phyloP scores from a whole-genome alignment of 2,797 vertebrate genomes.

The Gymnopithys bicolor region DNA sequence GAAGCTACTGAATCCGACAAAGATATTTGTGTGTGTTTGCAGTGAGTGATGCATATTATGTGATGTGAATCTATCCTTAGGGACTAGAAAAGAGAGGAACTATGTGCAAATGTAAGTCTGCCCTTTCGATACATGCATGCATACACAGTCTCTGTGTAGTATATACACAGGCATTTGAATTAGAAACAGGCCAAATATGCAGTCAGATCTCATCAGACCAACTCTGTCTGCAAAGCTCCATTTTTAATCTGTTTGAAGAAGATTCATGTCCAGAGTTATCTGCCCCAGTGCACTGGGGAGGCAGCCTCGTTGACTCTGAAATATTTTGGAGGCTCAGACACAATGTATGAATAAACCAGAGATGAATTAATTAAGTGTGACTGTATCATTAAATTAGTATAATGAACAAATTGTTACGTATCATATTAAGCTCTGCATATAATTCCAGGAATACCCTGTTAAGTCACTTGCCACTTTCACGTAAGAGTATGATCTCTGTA shows the following conservation, averaged over 20 bases:
- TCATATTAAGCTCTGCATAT: constrained; percentile 60
- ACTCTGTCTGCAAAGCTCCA: neutral
- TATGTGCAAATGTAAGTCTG: neutral
- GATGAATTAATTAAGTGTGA: constrained; percentile 80
- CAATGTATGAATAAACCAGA: constrained; percentile 71
- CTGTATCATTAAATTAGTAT: constrained; percentile 76
- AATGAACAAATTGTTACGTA: constrained; percentile 75
- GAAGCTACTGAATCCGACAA: neutral
- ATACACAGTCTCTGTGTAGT: neutral
- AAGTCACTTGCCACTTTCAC: constrained; percentile 59
- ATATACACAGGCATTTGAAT: neutral
- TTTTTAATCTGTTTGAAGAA: constrained; percentile 45
- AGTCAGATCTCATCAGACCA: constrained; percentile 32
- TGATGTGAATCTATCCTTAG: neutral
- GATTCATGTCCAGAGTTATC: neutral
- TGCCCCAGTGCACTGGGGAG: neutral
- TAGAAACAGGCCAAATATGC: constrained; percentile 7
- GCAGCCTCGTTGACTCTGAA: constrained; percentile 34
- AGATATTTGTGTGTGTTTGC: constrained; percentile 36
- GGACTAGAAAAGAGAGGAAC: neutral
- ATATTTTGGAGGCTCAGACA: constrained; percentile 65
- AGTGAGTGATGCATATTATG: constrained; percentile 12
- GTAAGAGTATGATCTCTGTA: neutral
- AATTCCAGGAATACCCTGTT: constrained; percentile 50
- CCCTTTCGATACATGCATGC: neutral